Evolutionary conservation across 2,113 vertebrate species (phyloP), one percentile per base, ranked within the genome.

Genomic region (Odocoileus virginianus): DNA sequence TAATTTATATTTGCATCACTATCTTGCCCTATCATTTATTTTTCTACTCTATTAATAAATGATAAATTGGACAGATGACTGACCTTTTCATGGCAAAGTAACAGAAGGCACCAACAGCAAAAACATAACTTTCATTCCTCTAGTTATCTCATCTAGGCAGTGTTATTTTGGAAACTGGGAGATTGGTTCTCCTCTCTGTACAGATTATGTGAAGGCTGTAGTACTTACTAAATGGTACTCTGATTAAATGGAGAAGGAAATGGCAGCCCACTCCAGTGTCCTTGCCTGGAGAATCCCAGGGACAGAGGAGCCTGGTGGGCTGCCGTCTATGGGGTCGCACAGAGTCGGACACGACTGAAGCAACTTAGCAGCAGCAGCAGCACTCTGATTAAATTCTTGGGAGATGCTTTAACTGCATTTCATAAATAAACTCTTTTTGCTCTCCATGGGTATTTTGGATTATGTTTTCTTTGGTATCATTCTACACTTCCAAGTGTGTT

Each of bases 21-120:
- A 89, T 74, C 52, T 55, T 89, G 23, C 17, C 21, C 84, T 89
- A 57, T 33, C 67, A 89, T 81, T 92, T 93, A 52, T 76, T 76
- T 93, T 96, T 84, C 47, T 76, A 57, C 15, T 87, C 30, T 87
- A 61, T 85, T 94, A 92, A 60, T 90, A 95, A 97, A 88, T 76
- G 36, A 10, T 17, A 83, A 45, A 87, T 88, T 87, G 87, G 55
- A 85, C 11, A 92, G n/a, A 78, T 57, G 81, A 90, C 76, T 19
- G 71, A 19, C 11, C 23, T 25, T 93, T 93, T 67, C 30, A 25
- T 13, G 21, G 47, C 50, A 91, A 94, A 88, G 92, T 54, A 25
- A 71, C 82, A 30, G n/a, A 64, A 60, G 27, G n/a, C 17, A 95
- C 15, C 11, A 91, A 54, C 11, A 74, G 64, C 25, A 91, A 82